Base-by-base conservation (phyloP, 2,888 invertebrate species). In the Antheraea yamamai region DNA sequence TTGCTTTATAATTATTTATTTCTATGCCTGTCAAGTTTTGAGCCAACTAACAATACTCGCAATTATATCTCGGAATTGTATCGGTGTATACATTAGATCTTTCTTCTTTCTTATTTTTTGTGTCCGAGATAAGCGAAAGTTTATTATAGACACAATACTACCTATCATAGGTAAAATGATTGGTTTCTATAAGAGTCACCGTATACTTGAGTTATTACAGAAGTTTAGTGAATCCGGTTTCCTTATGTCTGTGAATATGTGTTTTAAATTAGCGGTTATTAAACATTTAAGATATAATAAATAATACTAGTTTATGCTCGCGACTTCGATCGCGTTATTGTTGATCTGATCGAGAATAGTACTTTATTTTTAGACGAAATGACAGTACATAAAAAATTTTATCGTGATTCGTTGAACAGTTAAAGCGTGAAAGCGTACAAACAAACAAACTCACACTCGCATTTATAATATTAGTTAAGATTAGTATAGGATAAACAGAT, bases 81-180 rank as follows among this genome's bases (percentile, higher is more conserved):
- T 66, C 30, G 26, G 64, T 30, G 64, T 30, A 80, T 51, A 78
- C 79, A 80, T 81, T 81, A 77, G 79, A 80, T 83, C 79, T 80
- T 83, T 84, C 81, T 80, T 79, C 82, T 81, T 83, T 83, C 79
- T 66, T 61, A 39, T 66, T 66, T 7, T 20, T n/a, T 77, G 80
- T 79, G 64, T 75, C 51, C 76, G 30, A 30, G 64, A 30, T 66
- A 77, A 81, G 88, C 86, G 90, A 91, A 91, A 90, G 90, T 90
- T 82, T 79, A 83, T 87, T 83, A 84, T 78, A 80, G 79, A 78
- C 80, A 84, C 84, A 85, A 86, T 84, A 80, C 79, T 72, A 77
- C 72, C 78, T 82, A 76, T 77, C 79, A 73, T 75, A 75, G 80
- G 78, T 75, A 78, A 77, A 80, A 82, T 82, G 78, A 85, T 84